These are phyloP conservation scores for Jaculus jaculus DNA, from an alignment of 2,113 vertebrate species.

Conservation along the genomic window DNA sequence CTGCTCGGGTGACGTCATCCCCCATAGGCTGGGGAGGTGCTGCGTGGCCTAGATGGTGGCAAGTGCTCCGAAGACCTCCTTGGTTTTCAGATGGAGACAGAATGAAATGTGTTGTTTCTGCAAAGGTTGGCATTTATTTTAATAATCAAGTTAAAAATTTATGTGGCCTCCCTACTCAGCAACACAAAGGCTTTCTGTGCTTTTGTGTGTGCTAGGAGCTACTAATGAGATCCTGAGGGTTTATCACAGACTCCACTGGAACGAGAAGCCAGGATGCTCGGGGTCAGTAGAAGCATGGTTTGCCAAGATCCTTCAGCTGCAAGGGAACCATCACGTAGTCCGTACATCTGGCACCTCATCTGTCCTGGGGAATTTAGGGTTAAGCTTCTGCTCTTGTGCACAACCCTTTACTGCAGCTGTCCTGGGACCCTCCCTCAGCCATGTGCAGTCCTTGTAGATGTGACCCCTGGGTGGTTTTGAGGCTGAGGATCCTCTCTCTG, in stretches of 20 bases:
- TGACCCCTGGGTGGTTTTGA: neutral
- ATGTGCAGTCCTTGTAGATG: neutral
- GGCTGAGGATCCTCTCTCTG: neutral
- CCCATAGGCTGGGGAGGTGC: neutral
- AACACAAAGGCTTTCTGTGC: conserved; percentile 63
- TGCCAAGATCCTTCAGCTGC: neutral
- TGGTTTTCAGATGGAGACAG: conserved; percentile 24
- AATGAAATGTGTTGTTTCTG: conserved; percentile 57
- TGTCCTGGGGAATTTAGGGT: neutral
- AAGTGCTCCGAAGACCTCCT: neutral
- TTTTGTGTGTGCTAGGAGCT: conserved; percentile 42
- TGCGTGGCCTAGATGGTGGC: neutral
- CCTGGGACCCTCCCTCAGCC: neutral
- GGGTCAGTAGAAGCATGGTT: conserved; percentile 39
- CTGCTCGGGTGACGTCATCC: neutral
- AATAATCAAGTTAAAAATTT: conserved; percentile 71
- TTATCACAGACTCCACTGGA: conserved; percentile 49
- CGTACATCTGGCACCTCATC: accelerated
- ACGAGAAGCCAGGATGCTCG: conserved; percentile 31
- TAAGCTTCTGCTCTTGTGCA: neutral
- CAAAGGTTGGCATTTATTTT: conserved; percentile 70
- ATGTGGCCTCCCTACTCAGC: conserved; percentile 48
- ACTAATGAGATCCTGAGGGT: conserved; percentile 58
- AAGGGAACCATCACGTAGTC: conserved; percentile 3
- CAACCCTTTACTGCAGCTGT: neutral